Base-by-base conservation (phyloP, 1,140 invertebrate species). In the Amphibalanus amphitrite region DNA sequence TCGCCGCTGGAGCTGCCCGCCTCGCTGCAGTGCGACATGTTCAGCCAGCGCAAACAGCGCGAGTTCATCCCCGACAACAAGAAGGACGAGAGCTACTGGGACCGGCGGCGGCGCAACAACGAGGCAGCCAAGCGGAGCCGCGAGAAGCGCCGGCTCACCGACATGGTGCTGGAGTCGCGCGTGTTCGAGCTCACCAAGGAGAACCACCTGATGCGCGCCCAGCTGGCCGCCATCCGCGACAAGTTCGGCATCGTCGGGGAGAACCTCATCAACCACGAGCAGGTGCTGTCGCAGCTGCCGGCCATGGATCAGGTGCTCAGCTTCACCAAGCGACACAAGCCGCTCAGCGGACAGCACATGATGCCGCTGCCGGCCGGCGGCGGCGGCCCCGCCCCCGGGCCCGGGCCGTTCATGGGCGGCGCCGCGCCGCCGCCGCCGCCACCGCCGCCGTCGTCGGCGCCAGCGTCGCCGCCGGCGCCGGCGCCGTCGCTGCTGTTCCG, bases 61-160 rank as follows among this genome's bases (percentile, higher is more conserved):
- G 94, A 97, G 78, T 97, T 97, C 80, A 97, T 96, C 70, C 95
- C 95, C 0, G 95, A 97, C 77, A 93, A 89, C 79, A 95, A 95
- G 78, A 98, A 98, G 79, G 95, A 98, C 77, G 92, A 96, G 75
- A 92, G 90, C 76, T 98, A 98, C 81, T 98, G 95, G 95, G 94
- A 97, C 80, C 85, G 95, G 33, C 84, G 95, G 65, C 84, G 93
- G 65, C 86, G 94, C 38, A 98, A 98, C 81, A 98, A 98, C 80
- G 95, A 97, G 80, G 92, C 95, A 0, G 95, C 93, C 30, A 93
- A 95, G 78, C 82, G 94, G 8, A 97, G 93, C 1, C 84, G 95
- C 0, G 95, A 98, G 80, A 98, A 98, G 82, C 84, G 95, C 26
- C 86, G 95, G 20, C 90, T 95, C 82, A 97, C 97, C 78, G 95